These are phyloP conservation scores for Synergus umbraculus DNA, from an alignment of 2,888 invertebrate species.

Conservation along the genomic window DNA sequence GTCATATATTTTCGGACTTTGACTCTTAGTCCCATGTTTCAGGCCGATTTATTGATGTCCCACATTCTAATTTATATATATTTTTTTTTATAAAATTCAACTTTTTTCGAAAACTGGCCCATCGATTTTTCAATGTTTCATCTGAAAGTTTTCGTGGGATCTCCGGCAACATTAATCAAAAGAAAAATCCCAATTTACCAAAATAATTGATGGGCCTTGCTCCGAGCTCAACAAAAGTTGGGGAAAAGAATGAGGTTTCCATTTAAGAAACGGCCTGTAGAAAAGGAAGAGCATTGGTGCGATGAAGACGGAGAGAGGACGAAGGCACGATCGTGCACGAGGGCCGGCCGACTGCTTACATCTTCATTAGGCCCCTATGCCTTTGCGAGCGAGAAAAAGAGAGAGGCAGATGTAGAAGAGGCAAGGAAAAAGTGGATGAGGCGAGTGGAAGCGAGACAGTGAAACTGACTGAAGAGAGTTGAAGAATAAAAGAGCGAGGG, in stretches of 20 bases:
- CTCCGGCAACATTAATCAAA: no score
- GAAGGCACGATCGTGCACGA: constrained; percentile 65
- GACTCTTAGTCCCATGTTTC: no score
- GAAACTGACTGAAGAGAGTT: constrained; percentile 29
- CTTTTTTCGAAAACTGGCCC: no score
- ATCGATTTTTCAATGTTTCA: no score
- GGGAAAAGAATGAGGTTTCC: neutral
- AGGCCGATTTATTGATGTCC: no score
- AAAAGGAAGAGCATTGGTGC: constrained; percentile 48
- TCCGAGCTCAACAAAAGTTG: neutral
- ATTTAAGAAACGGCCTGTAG: constrained; percentile 63
- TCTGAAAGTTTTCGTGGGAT: no score
- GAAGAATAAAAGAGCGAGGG: constrained; percentile 50
- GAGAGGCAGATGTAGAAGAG: constrained; percentile 40
- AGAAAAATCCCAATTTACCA: no score
- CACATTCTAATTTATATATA: no score
- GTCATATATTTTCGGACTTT: no score
- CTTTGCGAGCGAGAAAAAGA: constrained; percentile 50
- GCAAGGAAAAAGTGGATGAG: constrained; percentile 28
- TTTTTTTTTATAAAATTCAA: no score
- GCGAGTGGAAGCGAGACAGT: constrained; percentile 4
- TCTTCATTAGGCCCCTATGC: constrained; percentile 76
- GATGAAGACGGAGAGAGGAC: constrained; percentile 60
- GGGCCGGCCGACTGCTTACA: constrained; percentile 75
- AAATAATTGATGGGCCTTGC: neutral